phyloP scores from a whole-genome alignment of 2,113 vertebrate genomes.

The Abramis brama region DNA sequence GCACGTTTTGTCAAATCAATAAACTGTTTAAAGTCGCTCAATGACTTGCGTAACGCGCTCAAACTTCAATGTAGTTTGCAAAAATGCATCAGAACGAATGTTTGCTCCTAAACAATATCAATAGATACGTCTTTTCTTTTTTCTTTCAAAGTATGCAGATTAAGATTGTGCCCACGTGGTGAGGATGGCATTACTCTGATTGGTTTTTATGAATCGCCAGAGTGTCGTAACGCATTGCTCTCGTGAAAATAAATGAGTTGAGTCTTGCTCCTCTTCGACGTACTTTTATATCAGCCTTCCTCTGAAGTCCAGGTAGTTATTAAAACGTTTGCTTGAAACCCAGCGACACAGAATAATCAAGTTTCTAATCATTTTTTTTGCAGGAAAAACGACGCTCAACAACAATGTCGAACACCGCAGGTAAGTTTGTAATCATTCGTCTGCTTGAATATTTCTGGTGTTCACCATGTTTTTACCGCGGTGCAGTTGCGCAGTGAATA shows the following conservation, averaged over 20 bases:
- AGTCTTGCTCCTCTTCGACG: background rate
- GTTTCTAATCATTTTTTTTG: constrained; percentile 52
- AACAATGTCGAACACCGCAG: constrained; percentile 69
- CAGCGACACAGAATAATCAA: background rate
- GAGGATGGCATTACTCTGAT: constrained; percentile 48
- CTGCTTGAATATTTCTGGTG: background rate
- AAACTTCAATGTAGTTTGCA: background rate
- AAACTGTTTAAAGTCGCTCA: background rate
- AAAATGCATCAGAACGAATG: background rate
- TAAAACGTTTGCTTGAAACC: background rate
- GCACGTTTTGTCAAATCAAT: background rate
- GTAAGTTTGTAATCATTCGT: constrained; percentile 53
- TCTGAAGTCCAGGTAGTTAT: background rate
- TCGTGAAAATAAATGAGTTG: background rate
- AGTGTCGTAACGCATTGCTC: constrained; percentile 54
- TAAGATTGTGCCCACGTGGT: constrained; percentile 59
- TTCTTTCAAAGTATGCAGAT: background rate
- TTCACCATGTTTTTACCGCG: background rate
- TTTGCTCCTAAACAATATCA: background rate
- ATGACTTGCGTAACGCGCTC: background rate
- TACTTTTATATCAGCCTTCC: background rate
- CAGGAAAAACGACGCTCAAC: constrained; percentile 54
- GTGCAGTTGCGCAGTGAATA: constrained; percentile 20
- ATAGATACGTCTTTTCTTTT: background rate
- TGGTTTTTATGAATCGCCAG: constrained; percentile 41